A percentile compares a stretch with the other conserved stretches of the same genome.
phyloP scores from a whole-genome alignment of 2,888 invertebrate genomes.

The Aphelenchoides bicaudatus region DNA sequence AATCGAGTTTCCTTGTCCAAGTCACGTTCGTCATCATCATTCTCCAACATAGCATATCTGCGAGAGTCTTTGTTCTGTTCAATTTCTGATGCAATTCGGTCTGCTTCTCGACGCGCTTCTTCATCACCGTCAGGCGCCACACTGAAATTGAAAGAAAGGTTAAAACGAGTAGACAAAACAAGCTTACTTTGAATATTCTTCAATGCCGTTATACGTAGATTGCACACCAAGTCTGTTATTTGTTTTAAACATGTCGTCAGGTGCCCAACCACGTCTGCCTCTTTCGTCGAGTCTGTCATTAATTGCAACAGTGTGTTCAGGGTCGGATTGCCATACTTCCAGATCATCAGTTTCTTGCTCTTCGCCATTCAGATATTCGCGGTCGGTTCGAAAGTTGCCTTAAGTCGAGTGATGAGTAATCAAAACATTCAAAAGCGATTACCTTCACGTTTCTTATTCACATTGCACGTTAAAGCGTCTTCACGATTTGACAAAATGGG shows the following conservation, averaged over 20 bases:
- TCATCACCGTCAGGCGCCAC: constrained; percentile 79
- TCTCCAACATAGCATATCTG: constrained; percentile 79
- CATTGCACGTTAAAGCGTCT: constrained; percentile 5
- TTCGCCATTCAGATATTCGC: constrained; percentile 16
- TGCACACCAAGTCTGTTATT: constrained; percentile 86
- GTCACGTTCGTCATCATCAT: constrained; percentile 66
- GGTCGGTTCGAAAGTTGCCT: constrained; percentile 20
- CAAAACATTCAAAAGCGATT: too few relatives aligned
- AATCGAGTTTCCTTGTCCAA: constrained; percentile 44
- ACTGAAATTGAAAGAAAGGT: constrained; percentile 44
- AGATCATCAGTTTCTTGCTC: constrained; percentile 19
- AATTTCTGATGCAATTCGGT: constrained; percentile 85
- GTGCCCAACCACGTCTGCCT: constrained; percentile 78
- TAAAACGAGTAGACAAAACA: neutral
- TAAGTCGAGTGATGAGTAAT: too few relatives aligned
- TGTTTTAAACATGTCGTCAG: constrained; percentile 89
- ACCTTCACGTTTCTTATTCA: neutral
- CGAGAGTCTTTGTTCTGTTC: constrained; percentile 79
- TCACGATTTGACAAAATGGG: constrained; percentile 2
- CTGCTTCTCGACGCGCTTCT: constrained; percentile 81
- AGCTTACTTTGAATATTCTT: constrained; percentile 76
- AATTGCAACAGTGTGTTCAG: neutral
- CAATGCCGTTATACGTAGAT: constrained; percentile 84
- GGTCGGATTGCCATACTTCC: constrained; percentile 19
- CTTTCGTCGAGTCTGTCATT: constrained; percentile 14